Evolutionary conservation across 2,797 vertebrate genomes (phyloP).

Genomic region (Meda fulgida): DNA sequence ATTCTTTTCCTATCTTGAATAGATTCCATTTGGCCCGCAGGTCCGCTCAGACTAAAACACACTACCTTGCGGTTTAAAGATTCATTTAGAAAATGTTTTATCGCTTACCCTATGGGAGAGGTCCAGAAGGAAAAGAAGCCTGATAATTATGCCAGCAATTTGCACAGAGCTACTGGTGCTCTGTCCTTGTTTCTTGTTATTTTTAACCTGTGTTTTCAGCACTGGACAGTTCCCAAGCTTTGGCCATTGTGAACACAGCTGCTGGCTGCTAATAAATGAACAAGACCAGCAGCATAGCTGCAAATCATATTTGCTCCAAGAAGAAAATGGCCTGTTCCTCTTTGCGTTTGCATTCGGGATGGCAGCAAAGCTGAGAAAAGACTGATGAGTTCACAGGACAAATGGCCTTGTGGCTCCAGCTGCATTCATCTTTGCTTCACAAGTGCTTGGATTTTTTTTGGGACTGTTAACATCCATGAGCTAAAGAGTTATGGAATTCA

Average conservation of each 20-base stretch:
- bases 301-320: conserved; percentile 44
- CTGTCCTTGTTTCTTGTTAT: conserved; percentile 1
- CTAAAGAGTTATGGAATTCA: neutral
- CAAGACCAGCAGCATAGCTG: conserved; percentile 24
- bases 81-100: conserved; percentile 50
- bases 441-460: neutral
- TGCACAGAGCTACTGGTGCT: conserved; percentile 7
- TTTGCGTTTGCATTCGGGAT: conserved; percentile 16
- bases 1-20: conserved; percentile 39
- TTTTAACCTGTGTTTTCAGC: conserved; percentile 63
- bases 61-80: conserved; percentile 39
- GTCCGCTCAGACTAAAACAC: conserved; percentile 6
- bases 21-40: conserved; percentile 22
- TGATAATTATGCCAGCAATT: conserved; percentile 43
- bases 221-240: conserved; percentile 69
- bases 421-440: conserved; percentile 24
- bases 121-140: conserved; percentile 36
- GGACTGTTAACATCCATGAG: neutral
- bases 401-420: conserved; percentile 1
- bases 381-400: conserved; percentile 17
- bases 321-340: conserved; percentile 28
- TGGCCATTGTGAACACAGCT: conserved; percentile 41
- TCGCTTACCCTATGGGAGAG: conserved; percentile 26
- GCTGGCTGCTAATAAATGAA: conserved; percentile 50
- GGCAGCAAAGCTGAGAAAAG: neutral